Evolutionary conservation across 2,797 vertebrate genomes (phyloP).

Genomic region (Apodemus agrarius): DNA sequence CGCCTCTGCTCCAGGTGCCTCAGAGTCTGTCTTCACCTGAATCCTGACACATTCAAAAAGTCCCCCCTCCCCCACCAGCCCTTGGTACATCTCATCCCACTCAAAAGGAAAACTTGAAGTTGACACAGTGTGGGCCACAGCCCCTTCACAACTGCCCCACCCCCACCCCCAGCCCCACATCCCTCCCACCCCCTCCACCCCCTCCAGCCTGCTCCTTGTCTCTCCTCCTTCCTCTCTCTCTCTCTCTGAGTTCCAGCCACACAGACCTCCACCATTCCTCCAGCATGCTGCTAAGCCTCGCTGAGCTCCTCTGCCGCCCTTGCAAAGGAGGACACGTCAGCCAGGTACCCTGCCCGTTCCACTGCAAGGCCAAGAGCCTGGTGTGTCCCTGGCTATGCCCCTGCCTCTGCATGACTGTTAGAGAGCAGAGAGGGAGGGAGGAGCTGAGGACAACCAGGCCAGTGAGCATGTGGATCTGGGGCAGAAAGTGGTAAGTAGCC

Average conservation of each 20-base stretch:
- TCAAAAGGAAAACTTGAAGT: background rate
- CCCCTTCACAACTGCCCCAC: background rate
- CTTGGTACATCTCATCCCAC: background rate
- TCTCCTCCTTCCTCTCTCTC: background rate
- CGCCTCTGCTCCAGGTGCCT: background rate
- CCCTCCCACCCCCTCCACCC: background rate
- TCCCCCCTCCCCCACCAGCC: no score
- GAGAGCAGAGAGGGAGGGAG: background rate
- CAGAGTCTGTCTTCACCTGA: background rate
- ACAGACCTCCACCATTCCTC: background rate
- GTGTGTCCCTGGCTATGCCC: background rate
- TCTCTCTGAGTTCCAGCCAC: background rate
- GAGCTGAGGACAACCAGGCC: background rate
- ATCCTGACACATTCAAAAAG: background rate
- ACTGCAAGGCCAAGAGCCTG: background rate
- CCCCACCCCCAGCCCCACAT: no score
- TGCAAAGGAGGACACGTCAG: background rate
- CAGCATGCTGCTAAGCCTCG: background rate
- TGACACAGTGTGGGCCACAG: fast-evolving
- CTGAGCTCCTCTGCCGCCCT: background rate
- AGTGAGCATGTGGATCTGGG: background rate
- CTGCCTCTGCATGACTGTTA: background rate
- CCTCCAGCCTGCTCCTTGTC: background rate
- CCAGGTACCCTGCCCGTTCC: background rate
- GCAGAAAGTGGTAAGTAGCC: no score